Evolutionary conservation across 2,113 vertebrate species (phyloP), one percentile per base, ranked within the genome.

Genomic region (Lepidothrix coronata): DNA sequence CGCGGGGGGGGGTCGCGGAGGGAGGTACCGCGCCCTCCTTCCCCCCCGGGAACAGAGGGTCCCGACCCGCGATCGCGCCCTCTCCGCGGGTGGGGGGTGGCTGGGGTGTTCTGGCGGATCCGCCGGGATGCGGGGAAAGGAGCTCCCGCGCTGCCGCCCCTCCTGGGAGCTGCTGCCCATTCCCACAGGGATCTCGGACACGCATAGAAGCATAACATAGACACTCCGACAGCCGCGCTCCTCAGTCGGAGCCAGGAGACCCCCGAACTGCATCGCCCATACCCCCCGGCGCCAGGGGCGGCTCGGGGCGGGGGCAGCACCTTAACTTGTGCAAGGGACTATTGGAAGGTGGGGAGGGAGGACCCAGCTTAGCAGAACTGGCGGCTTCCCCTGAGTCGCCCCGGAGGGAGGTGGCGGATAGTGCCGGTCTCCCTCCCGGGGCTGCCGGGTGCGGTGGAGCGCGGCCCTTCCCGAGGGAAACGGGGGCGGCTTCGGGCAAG

Each of bases 271-370:
- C 46, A 11, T 4, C 11, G 11, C 21, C 33, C 25, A 21, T 59
- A 11, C 31, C 85, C 89, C 65, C 7, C 14, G 23, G 49, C 8
- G 1, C 48, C 48, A 8, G 15, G 43, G 31, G 37, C 13, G 9
- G 39, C 68, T 73, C 25, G n/a, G 28, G 46, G 49, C 52, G 63
- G 11, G 30, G 59, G 46, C 74, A 93, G 94, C 6, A 35, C 88
- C 39, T 62, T 63, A 95, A 96, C 91, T 95, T 94, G 90, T 78
- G 43, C 70, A 5, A 82, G 52, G 62, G 30, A 59, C 30, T 35
- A 0, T 55, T 22, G 11, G 71, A 49, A 67, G 44, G 71, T 28
- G 70, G 28, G 22, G 57, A 30, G 44, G 43, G 23, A 35, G 43
- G 19, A n/a, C 12, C 22, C 28, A 14, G 25, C 49, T 19, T 12